A percentile compares a stretch with the other conserved stretches of the same genome.
Conservation (phyloP, 2,113 vertebrate species). For the Sylvia atricapilla region DNA sequence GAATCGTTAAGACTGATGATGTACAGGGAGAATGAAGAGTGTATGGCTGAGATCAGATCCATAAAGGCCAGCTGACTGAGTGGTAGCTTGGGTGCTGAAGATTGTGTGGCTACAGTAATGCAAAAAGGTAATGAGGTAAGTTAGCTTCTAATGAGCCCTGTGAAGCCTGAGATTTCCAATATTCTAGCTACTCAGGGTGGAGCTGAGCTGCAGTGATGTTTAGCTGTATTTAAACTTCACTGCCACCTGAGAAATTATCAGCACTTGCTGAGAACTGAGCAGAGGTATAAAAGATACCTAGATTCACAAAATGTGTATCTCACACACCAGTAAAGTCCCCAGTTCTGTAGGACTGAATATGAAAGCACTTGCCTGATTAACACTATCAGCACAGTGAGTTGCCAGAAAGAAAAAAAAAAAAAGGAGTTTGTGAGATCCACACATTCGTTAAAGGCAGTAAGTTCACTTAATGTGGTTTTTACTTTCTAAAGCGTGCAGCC, state of each 20-base stretch:
- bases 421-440: not conserved
- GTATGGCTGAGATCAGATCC: not conserved
- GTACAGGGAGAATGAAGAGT: not conserved
- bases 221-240: not conserved
- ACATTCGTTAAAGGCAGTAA: not conserved
- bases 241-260: not conserved
- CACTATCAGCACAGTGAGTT: not conserved
- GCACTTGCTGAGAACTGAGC: not conserved
- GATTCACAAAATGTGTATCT: not conserved
- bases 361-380: not conserved
- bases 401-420: not conserved
- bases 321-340: not conserved
- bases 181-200: not conserved
- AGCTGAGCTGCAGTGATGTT: not conserved
- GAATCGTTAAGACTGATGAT: not conserved
- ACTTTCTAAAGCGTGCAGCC: not conserved
- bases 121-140: not conserved
- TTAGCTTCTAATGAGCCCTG: not conserved
- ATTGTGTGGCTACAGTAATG: not conserved
- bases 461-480: not conserved
- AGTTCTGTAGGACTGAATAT: not conserved
- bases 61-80: not conserved
- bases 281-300: not conserved
- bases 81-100: not conserved
- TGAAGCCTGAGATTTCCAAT: not conserved